Base-by-base conservation (phyloP, 2,797 vertebrate genomes). In the Astyanax mexicanus region DNA sequence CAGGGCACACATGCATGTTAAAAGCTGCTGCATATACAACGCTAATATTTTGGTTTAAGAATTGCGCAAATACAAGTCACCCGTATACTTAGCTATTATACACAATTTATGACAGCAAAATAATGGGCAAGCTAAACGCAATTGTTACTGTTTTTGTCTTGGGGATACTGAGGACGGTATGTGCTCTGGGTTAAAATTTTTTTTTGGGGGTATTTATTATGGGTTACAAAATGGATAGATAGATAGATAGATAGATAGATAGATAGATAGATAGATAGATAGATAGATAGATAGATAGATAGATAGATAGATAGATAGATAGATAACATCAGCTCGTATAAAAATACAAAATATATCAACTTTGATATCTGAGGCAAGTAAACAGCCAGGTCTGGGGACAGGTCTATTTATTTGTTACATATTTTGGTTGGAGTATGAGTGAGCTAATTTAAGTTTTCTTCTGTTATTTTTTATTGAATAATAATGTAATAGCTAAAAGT, bases 161-260 rank as follows among this genome's bases (percentile, higher is more conserved):
- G 4, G 23, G 9, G 32, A 21, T 12, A 37, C 2, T 5, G 17
- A 35, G 8, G 8, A 6, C 38, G 8, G n/a, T 21, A n/a, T n/a
- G n/a, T n/a, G n/a, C n/a, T n/a, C 13, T 8, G 12, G 3, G 42
- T 13, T 4, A n/a, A n/a, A n/a, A n/a, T n/a, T n/a, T n/a, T n/a
- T n/a, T n/a, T n/a, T n/a, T n/a, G n/a, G n/a, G n/a, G n/a, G n/a
- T n/a, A n/a, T n/a, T n/a, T n/a, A n/a, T n/a, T n/a, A n/a, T n/a
- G n/a, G n/a, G n/a, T n/a, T n/a, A n/a, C n/a, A n/a, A n/a, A n/a
- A n/a, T n/a, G n/a, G n/a, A n/a, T 3, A 35, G 27, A 58, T 5
- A 58, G 55, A 58, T 32, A 35, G 55, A 58, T 58, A 35, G 29
- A 58, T 35, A 58, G 55, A 37, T 37, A 37, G 57, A 37, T 37